Base-by-base conservation (phyloP, 2,113 vertebrate genomes). In the Embiotoca jacksoni region DNA sequence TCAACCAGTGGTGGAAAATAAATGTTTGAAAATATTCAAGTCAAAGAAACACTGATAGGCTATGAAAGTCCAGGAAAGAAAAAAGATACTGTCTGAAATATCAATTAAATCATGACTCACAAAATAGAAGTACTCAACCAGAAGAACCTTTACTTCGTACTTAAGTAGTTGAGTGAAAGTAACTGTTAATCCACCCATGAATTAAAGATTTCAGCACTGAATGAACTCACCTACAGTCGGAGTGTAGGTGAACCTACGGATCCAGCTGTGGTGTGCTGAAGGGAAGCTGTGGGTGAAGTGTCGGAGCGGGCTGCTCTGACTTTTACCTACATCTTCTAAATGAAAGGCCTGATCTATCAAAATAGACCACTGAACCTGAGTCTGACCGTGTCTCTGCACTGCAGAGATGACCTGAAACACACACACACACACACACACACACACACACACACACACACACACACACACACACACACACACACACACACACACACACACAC, bases 291-390 rank as follows among this genome's bases (percentile, higher is more conserved):
- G 96, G 86, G 94, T 83, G 84, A 99, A 96, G 37, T 94, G 94
- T 50, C 63, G 95, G 35, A 92, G 88, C 30, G 92, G 88, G 84
- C 95, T 96, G 44, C 89, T 94, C 92, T 95, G 95, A 82, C 96
- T 97, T 91, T 96, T 97, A 49, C 95, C 94, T 33, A 97, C 96
- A 66, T 99, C 97, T 89, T 99, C 97, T 15, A 98, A 86, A 78
- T 97, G 95, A 93, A 98, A 96, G 1, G 96, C 96, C 89, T 96
- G 92, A 15, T 97, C 95, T 83, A 98, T 74, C 80, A 98, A 94
- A 84, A 97, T 95, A 1, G 93, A 91, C 97, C 97, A 98, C 75
- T 98, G 97, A 36, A 99, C 97, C 74, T 94, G 94, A 3, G 95
- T 96, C 81, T 96, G 96, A 75, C 91, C 82, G 72, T 97, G 95